phyloP scores from a whole-genome alignment of 2,888 invertebrate species.

The Amblyteles armatorius region DNA sequence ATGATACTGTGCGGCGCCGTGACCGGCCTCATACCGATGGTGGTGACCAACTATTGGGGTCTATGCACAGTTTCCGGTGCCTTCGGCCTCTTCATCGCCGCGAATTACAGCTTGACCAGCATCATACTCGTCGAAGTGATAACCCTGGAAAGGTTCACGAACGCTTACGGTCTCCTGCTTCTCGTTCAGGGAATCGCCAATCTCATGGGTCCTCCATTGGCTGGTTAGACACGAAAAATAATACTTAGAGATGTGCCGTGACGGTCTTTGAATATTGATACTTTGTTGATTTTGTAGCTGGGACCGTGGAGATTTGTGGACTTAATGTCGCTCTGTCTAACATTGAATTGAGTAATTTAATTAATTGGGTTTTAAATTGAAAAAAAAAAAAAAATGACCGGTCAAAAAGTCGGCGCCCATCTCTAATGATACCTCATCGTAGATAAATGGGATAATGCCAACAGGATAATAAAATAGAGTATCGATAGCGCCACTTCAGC shows the following conservation, averaged over 20 bases:
- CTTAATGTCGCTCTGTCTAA: too few relatives aligned
- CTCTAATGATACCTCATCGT: too few relatives aligned
- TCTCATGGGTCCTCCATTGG: constrained; percentile 95
- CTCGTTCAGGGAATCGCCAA: constrained; percentile 96
- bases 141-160: constrained; percentile 95
- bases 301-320: too few relatives aligned
- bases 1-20: constrained; percentile 91
- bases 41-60: constrained; percentile 86
- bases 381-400: too few relatives aligned
- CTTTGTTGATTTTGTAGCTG: too few relatives aligned
- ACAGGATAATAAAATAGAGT: background rate
- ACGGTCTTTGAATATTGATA: too few relatives aligned
- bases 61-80: constrained; percentile 90
- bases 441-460: background rate
- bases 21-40: constrained; percentile 89
- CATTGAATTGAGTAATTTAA: too few relatives aligned
- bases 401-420: too few relatives aligned
- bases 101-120: constrained; percentile 96
- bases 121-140: constrained; percentile 96
- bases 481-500: background rate
- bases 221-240: constrained; percentile 87
- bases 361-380: too few relatives aligned
- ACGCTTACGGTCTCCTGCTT: constrained; percentile 94
- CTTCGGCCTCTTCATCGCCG: constrained; percentile 96
- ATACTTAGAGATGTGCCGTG: background rate